phyloP scores from a whole-genome alignment of 2,797 vertebrate genomes.

The Pseudochaenichthys georgianus region DNA sequence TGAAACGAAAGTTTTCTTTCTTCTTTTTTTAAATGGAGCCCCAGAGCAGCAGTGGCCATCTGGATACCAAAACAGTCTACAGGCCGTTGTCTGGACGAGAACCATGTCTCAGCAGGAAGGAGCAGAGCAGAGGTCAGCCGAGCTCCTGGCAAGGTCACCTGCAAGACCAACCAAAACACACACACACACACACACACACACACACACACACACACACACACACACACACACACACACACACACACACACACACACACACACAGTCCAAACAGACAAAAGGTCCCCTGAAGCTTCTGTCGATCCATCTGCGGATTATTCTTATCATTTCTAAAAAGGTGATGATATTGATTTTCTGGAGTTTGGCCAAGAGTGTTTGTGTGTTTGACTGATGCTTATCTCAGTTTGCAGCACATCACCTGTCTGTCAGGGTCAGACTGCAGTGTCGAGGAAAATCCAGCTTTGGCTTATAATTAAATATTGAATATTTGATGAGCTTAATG shows the following conservation, averaged over 20 bases:
- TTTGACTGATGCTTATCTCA: slow-evolving; percentile 64
- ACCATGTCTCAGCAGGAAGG: slow-evolving; percentile 68
- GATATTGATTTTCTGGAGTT: slow-evolving; percentile 67
- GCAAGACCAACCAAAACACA: slow-evolving; percentile 3
- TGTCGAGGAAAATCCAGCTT: slow-evolving; percentile 4
- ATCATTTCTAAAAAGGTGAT: slow-evolving; percentile 73
- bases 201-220: no score
- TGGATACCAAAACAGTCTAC: slow-evolving; percentile 52
- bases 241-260: no score
- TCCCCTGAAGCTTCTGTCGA: slow-evolving; percentile 55
- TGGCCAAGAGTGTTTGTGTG: slow-evolving; percentile 48
- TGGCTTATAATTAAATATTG: slow-evolving; percentile 17
- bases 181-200: no score
- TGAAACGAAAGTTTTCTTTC: slow-evolving; percentile 47
- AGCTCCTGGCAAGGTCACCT: slow-evolving; percentile 69
- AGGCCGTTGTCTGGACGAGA: slow-evolving; percentile 61
- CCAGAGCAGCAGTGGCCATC: slow-evolving; percentile 56
- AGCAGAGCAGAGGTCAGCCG: slow-evolving; percentile 47
- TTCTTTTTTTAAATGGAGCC: slow-evolving; percentile 26
- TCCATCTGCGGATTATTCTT: slow-evolving; percentile 74
- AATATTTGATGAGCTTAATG: neutral
- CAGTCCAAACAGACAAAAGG: no score
- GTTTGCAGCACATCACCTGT: slow-evolving; percentile 57
- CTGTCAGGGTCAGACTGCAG: slow-evolving; percentile 44
- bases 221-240: no score